Evolutionary conservation across 1,140 invertebrate species (phyloP).

Genomic region (Anastatus disparis): DNA sequence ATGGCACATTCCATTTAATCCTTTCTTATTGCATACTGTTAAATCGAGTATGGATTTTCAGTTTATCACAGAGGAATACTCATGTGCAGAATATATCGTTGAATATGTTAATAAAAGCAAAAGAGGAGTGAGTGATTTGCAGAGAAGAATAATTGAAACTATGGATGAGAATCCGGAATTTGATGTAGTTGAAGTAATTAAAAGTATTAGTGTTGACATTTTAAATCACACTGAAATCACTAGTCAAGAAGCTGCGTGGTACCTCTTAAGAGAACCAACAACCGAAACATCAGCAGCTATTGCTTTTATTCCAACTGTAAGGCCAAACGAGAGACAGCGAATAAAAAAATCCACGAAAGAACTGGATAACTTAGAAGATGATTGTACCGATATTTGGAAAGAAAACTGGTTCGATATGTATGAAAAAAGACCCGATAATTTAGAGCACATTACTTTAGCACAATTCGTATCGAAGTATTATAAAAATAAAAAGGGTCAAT

Average conservation of each 20-base stretch:
- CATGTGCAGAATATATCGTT: constrained; percentile 55
- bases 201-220: constrained; percentile 55
- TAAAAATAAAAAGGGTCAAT: constrained; percentile 46
- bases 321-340: constrained; percentile 53
- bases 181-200: constrained; percentile 53
- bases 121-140: constrained; percentile 55
- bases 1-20: constrained; percentile 55
- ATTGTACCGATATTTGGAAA: constrained; percentile 50
- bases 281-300: constrained; percentile 39
- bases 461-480: constrained; percentile 50
- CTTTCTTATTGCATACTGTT: constrained; percentile 47
- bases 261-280: constrained; percentile 50
- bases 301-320: constrained; percentile 55
- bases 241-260: constrained; percentile 63
- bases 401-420: constrained; percentile 53
- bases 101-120: constrained; percentile 60
- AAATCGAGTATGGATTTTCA: constrained; percentile 59
- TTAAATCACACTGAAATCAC: constrained; percentile 60
- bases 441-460: constrained; percentile 47
- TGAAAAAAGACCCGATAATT: constrained; percentile 55
- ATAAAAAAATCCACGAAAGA: constrained; percentile 45
- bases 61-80: constrained; percentile 59
- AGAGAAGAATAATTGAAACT: constrained; percentile 44
- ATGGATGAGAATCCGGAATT: constrained; percentile 47
- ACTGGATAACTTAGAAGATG: constrained; percentile 41